These are phyloP conservation scores for Morpho achilles DNA, from an alignment of 2,888 invertebrate species.

Conservation along the genomic window DNA sequence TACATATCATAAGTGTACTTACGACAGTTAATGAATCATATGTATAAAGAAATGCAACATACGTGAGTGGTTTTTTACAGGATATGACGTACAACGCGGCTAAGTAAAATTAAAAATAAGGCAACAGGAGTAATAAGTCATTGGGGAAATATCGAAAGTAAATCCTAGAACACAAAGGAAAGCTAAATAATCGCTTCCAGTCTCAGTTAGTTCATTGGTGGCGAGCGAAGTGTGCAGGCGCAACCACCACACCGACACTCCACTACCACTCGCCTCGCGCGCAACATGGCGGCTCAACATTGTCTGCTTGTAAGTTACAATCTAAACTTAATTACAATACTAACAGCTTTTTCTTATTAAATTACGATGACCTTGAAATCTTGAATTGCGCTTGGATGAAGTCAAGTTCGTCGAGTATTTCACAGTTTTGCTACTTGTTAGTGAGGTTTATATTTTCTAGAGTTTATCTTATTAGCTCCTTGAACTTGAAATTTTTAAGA, in stretches of 20 bases:
- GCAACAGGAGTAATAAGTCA: slow-evolving; percentile 5
- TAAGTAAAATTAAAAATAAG: not conserved
- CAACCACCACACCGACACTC: slow-evolving; percentile 54
- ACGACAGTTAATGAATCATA: no score
- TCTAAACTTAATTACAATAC: slow-evolving; percentile 26
- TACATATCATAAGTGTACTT: no score
- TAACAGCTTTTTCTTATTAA: slow-evolving; percentile 16
- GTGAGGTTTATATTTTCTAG: not conserved
- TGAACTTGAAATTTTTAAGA: not conserved
- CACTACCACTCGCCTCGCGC: slow-evolving; percentile 60
- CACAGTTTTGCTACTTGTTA: not conserved
- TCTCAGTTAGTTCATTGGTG: slow-evolving; percentile 42
- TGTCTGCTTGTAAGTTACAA: slow-evolving; percentile 33
- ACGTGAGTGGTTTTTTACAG: no score
- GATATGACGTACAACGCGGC: no score
- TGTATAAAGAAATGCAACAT: no score
- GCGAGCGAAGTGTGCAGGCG: slow-evolving; percentile 51
- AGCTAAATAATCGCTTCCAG: slow-evolving; percentile 37
- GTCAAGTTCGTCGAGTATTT: slow-evolving; percentile 7
- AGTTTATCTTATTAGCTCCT: not conserved
- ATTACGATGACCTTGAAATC: slow-evolving; percentile 17
- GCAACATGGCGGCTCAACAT: slow-evolving; percentile 55
- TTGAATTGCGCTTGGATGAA: not conserved
- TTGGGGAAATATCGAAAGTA: slow-evolving; percentile 26
- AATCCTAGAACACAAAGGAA: slow-evolving; percentile 31